phyloP scores from a whole-genome alignment of 2,797 vertebrate species.

The Clarias fuscus region DNA sequence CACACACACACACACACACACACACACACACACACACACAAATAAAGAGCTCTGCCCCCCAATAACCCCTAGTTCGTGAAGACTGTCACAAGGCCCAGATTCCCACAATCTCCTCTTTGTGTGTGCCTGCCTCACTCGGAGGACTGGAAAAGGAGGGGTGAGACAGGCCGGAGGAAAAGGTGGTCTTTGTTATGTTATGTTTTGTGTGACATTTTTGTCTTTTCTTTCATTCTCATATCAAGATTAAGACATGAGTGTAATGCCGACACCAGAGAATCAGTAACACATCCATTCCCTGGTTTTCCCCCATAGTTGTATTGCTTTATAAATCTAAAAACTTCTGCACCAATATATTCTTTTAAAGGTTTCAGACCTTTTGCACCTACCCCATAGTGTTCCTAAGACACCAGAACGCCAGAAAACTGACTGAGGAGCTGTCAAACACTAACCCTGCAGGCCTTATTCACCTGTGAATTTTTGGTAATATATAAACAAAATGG shows the following conservation, averaged over 20 bases:
- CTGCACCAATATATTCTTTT: background rate
- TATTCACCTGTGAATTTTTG: background rate
- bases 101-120: constrained; percentile 74
- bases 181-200: constrained; percentile 26
- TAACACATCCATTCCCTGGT: background rate
- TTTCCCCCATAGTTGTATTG: too few species aligned
- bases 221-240: constrained; percentile 1
- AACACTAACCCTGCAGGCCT: background rate
- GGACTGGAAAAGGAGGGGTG: constrained; percentile 23
- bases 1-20: background rate
- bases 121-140: constrained; percentile 35
- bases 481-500: background rate
- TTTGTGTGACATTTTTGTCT: background rate
- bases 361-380: background rate
- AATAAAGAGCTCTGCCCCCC: constrained; percentile 27
- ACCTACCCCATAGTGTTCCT: too few species aligned
- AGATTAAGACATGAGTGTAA: background rate
- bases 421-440: background rate
- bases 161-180: constrained; percentile 31
- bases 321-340: background rate
- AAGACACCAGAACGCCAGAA: background rate
- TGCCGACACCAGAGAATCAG: background rate
- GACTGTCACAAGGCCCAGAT: constrained; percentile 76
- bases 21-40: background rate
- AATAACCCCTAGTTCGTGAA: constrained; percentile 36